phyloP scores from a whole-genome alignment of 2,888 invertebrate species.

The Drosophila incognita region DNA sequence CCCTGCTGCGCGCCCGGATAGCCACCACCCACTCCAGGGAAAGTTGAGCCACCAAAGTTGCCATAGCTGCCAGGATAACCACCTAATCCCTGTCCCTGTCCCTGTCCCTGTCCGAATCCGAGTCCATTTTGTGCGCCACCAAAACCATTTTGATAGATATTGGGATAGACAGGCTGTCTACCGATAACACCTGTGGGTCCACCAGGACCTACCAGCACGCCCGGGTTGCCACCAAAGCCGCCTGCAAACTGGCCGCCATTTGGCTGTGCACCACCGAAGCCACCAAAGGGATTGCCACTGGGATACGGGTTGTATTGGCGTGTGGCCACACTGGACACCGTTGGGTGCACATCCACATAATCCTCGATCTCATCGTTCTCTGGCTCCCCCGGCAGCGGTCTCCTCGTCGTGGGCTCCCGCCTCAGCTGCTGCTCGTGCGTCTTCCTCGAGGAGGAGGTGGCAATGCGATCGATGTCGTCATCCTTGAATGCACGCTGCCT shows the following conservation, averaged over 20 bases:
- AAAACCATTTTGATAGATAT: constrained; percentile 62
- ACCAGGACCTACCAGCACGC: constrained; percentile 85
- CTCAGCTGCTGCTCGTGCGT: constrained; percentile 55
- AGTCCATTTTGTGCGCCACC: constrained; percentile 61
- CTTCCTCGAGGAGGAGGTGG: constrained; percentile 44
- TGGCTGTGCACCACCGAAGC: constrained; percentile 44
- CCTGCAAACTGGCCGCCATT: constrained; percentile 57
- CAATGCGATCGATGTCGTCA: constrained; percentile 45
- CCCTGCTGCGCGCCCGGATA: constrained; percentile 35
- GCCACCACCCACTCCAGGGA: constrained; percentile 32
- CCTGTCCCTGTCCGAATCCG: constrained; percentile 22
- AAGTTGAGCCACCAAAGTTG: constrained; percentile 25
- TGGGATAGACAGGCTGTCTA: constrained; percentile 58
- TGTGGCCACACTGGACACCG: constrained; percentile 71
- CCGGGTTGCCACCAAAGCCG: constrained; percentile 57
- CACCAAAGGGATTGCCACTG: constrained; percentile 30
- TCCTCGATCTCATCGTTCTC: constrained; percentile 83
- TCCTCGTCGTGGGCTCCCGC: constrained; percentile 82
- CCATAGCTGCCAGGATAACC: constrained; percentile 12
- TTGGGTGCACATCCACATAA: constrained; percentile 79
- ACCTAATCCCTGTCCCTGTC: background rate
- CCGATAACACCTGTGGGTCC: constrained; percentile 86
- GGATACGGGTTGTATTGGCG: constrained; percentile 73
- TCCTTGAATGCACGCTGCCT: constrained; percentile 67
- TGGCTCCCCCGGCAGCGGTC: constrained; percentile 75